Percentiles rank a stretch among this genome's conserved stretches.
These are phyloP conservation scores for Volucella inanis DNA, from an alignment of 2,888 invertebrate species.

Conservation along the genomic window DNA sequence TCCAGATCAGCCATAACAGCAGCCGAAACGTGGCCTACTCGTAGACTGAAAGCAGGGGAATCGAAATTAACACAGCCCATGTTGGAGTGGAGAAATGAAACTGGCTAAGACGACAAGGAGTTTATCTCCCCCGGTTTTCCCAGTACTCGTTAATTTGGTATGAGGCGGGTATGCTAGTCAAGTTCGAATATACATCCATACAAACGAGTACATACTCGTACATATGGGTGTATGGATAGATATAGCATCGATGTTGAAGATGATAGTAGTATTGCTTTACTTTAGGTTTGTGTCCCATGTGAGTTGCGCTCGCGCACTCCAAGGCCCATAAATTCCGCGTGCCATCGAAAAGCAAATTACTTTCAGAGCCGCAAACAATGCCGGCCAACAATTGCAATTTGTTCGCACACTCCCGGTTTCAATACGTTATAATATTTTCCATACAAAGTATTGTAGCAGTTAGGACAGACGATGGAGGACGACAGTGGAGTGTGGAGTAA, in stretches of 20 bases:
- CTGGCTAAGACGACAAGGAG: slow-evolving; percentile 36
- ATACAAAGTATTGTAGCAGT: slow-evolving; percentile 4
- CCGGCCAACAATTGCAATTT: slow-evolving; percentile 83
- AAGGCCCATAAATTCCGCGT: slow-evolving; percentile 59
- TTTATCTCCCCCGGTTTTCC: slow-evolving; percentile 39
- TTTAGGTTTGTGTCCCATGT: slow-evolving; percentile 33
- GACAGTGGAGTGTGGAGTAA: neutral
- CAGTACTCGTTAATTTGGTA: slow-evolving; percentile 74
- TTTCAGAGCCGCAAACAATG: slow-evolving; percentile 79
- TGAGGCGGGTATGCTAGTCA: slow-evolving; percentile 22
- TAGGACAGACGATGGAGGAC: neutral
- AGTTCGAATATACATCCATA: too few relatives aligned
- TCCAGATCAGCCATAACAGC: slow-evolving; percentile 60
- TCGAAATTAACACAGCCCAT: slow-evolving; percentile 63
- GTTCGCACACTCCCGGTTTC: slow-evolving; percentile 80
- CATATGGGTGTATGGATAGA: too few relatives aligned
- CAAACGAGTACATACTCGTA: too few relatives aligned
- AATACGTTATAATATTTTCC: slow-evolving; percentile 66
- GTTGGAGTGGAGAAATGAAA: slow-evolving; percentile 42
- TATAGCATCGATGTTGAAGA: slow-evolving; percentile 20
- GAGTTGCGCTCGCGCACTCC: slow-evolving; percentile 51
- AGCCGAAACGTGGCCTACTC: slow-evolving; percentile 56
- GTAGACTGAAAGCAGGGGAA: slow-evolving; percentile 57
- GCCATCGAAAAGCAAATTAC: slow-evolving; percentile 76
- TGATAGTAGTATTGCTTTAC: slow-evolving; percentile 34